Percentiles rank a stretch among this genome's conserved stretches.
phyloP scores from a whole-genome alignment of 2,113 vertebrate genomes.

The Miniopterus natalensis region DNA sequence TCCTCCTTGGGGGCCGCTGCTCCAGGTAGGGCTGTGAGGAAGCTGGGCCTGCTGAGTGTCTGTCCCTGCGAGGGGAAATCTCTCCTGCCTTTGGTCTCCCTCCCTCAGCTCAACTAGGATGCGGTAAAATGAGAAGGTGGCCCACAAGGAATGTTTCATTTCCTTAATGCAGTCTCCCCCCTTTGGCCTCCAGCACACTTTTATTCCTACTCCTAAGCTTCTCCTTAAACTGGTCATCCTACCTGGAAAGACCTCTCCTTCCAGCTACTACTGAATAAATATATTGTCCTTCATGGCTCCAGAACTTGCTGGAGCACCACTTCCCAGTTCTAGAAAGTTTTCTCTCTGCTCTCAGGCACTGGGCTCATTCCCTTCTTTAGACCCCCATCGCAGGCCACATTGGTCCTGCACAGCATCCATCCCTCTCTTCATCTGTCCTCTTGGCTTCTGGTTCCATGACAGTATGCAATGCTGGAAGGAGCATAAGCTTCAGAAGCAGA shows the following conservation, averaged over 20 bases:
- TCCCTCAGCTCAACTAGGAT: not conserved
- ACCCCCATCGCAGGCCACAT: rapidly evolving
- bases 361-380: not conserved
- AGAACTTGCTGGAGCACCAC: not conserved
- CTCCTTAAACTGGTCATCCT: not conserved
- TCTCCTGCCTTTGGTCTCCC: not conserved
- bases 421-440: not conserved
- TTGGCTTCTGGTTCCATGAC: not conserved
- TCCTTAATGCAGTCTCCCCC: not conserved
- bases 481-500: not conserved
- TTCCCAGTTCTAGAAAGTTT: not conserved
- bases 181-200: not conserved
- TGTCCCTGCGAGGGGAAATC: not conserved
- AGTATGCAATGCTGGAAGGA: not conserved
- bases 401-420: rapidly evolving
- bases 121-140: not conserved
- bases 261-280: not conserved
- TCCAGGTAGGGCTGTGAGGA: not conserved
- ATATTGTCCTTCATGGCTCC: not conserved
- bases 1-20: not conserved
- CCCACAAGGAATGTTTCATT: not conserved
- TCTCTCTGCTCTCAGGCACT: too few relatives aligned
- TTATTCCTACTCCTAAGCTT: not conserved
- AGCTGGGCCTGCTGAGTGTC: not conserved
- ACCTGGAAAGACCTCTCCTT: not conserved